Conservation (phyloP, 2,888 invertebrate species). For the Melitaea athalia region DNA sequence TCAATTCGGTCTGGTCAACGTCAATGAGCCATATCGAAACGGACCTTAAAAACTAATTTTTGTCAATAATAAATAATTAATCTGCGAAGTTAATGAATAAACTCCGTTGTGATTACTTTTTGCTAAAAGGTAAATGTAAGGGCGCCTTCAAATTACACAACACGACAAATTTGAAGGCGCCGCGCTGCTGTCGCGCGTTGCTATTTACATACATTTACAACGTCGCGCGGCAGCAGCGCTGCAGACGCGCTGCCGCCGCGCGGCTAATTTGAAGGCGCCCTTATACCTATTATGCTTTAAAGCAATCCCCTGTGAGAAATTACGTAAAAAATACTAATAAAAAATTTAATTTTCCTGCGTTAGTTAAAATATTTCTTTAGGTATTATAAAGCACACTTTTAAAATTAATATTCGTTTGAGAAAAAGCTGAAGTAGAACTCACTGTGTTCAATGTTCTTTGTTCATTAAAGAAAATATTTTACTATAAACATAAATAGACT, state of each 20-base stretch:
- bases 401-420: conserved; percentile 29
- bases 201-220: too few relatives aligned
- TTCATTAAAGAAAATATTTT: conserved; percentile 5
- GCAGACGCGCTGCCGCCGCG: too few relatives aligned
- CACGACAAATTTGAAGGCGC: too few relatives aligned
- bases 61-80: too few relatives aligned
- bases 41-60: too few relatives aligned
- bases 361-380: neutral
- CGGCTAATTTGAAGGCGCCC: too few relatives aligned
- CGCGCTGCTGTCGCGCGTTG: too few relatives aligned
- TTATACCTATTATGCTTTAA: neutral
- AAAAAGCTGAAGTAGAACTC: conserved; percentile 13
- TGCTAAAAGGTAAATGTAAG: neutral
- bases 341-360: neutral
- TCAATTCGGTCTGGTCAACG: too few relatives aligned
- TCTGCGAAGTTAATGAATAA: neutral
- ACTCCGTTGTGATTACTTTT: neutral
- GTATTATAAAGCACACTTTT: conserved; percentile 9
- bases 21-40: too few relatives aligned
- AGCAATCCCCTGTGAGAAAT: neutral
- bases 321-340: neutral
- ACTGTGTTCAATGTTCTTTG: conserved; percentile 9
- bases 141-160: too few relatives aligned
- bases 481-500: neutral
- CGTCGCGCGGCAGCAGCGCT: too few relatives aligned